Evolutionary conservation across 2,888 invertebrate species (phyloP), one percentile per base, ranked within the genome.

Genomic region (Ommatoiulus sabulosus): DNA sequence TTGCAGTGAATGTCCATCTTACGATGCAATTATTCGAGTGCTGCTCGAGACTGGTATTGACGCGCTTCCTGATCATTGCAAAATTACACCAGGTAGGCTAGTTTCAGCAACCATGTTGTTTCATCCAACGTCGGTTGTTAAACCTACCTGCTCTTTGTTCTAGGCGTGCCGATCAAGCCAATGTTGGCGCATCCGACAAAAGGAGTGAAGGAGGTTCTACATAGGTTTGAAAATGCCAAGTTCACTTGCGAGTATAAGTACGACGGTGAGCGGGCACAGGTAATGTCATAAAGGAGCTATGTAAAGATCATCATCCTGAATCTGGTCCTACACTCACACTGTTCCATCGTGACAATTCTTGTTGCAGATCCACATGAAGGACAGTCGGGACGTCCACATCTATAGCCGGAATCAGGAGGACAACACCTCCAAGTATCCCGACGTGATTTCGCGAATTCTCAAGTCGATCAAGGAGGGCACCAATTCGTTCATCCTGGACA

Each of bases 241-340:
- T 99, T 99, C 92, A 99, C 99, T 0, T 99, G 99, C 92, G 99
- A 99, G 93, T 99, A 96, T 95, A 99, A 99, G 93, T 99, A 99
- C 93, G 99, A 99, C 93, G 99, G 99, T 0, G 99, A 99, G 94
- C 94, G 99, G 91, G 99, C 99, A 15, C 87, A 89, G 85, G 63
- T 89, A 72, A 20, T 44, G 87, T 10, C 10, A 43, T 10, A 5
- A 6, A 87, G 44, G n/a, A n/a, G n/a, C 7, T 5, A 7, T 87
- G n/a, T 80, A n/a, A 87, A 87, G n/a, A 87, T 6, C 24, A 20
- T 20, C 4, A 46, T 4, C 8, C 8, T 7, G 46, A 46, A 46
- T 7, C 8, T 7, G 46, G 46, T 7, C 46, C 46, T 46, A 8
- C 6, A 4, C 44, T 86, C 86, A n/a, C 86, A 24, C 44, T 44